These are phyloP conservation scores for Sigmodon hispidus DNA, from an alignment of 2,113 vertebrate genomes.

Conservation along the genomic window DNA sequence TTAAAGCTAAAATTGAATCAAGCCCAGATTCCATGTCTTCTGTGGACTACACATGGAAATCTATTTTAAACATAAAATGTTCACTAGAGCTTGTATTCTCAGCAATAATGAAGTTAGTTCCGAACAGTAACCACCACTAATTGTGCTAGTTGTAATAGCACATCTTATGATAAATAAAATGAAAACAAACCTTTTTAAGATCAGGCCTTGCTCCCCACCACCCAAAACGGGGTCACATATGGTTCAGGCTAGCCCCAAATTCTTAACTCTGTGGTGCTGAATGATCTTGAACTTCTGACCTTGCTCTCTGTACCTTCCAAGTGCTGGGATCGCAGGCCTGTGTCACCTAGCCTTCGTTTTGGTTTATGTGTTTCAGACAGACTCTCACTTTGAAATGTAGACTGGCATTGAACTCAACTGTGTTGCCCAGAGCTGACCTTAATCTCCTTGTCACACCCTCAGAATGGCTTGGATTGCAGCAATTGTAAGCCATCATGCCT, in stretches of 20 bases:
- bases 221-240: background rate
- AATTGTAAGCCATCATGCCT: background rate
- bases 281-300: background rate
- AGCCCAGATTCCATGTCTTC: background rate
- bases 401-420: background rate
- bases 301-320: background rate
- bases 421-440: background rate
- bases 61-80: background rate
- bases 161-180: background rate
- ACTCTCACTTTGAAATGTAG: background rate
- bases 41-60: background rate
- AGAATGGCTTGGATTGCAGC: background rate
- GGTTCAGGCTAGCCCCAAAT: background rate
- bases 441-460: background rate
- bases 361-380: background rate
- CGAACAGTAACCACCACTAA: background rate
- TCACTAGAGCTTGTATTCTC: background rate
- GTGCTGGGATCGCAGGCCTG: background rate
- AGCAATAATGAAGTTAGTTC: background rate
- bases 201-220: too few species aligned
- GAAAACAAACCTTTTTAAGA: background rate
- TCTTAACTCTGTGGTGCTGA: background rate
- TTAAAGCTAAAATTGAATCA: background rate
- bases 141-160: background rate
- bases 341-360: background rate